Evolutionary conservation across 1,140 invertebrate genomes (phyloP).

Genomic region (Eriosoma lanigerum): DNA sequence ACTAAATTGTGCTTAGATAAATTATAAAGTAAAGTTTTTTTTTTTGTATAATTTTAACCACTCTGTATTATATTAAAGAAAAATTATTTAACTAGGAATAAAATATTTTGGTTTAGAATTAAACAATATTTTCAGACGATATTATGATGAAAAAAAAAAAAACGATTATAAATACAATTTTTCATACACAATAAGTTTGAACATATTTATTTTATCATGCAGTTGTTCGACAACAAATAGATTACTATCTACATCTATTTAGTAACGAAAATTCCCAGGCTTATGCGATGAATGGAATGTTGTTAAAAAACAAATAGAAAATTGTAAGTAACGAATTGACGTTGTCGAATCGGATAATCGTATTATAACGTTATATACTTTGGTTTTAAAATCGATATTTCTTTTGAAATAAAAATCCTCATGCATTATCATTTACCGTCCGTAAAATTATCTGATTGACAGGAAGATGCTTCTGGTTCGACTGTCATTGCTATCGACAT

Average conservation of each 20-base stretch:
- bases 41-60: too few relatives aligned
- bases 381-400: not conserved
- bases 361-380: not conserved
- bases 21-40: too few relatives aligned
- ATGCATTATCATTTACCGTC: not conserved
- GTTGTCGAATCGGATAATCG: not conserved
- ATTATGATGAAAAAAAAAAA: not conserved
- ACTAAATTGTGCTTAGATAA: too few relatives aligned
- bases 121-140: too few relatives aligned
- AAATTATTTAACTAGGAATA: too few relatives aligned
- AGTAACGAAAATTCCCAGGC: not conserved
- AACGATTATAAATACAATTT: not conserved
- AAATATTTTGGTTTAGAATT: too few relatives aligned
- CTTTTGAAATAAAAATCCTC: constrained; percentile 15
- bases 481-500: not conserved
- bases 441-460: constrained; percentile 13
- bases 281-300: not conserved
- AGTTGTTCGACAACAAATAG: not conserved
- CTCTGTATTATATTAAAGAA: too few relatives aligned
- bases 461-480: constrained; percentile 30
- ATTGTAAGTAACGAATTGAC: not conserved
- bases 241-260: not conserved
- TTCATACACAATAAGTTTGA: not conserved
- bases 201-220: not conserved
- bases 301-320: not conserved